phyloP scores from a whole-genome alignment of 2,797 vertebrate species.

The Etheostoma nigrum region DNA sequence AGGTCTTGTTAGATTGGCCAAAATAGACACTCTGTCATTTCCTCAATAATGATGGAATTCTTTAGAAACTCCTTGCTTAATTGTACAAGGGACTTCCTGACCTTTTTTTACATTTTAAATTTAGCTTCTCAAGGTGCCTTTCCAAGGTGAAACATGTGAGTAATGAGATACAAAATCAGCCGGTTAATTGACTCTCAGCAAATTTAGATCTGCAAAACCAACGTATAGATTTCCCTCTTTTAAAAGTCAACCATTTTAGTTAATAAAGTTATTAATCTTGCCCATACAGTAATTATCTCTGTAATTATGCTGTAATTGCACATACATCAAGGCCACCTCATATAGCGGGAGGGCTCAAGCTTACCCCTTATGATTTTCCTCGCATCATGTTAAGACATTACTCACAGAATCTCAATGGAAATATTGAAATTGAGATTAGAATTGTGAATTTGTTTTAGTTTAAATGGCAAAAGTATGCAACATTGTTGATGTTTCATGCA shows the following conservation, averaged over 20 bases:
- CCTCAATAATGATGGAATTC: constrained; percentile 72
- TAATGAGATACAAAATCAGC: constrained; percentile 88
- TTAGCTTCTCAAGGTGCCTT: constrained; percentile 88
- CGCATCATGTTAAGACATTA: constrained; percentile 55
- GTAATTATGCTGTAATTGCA: constrained; percentile 88
- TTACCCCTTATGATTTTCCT: constrained; percentile 54
- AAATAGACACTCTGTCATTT: constrained; percentile 76
- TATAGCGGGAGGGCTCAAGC: constrained; percentile 67
- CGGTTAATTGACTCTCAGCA: constrained; percentile 87
- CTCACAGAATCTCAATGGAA: constrained; percentile 12
- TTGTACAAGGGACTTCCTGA: constrained; percentile 86
- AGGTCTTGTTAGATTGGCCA: constrained; percentile 65
- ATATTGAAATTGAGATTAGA: background rate
- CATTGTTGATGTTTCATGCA: background rate
- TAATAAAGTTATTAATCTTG: constrained; percentile 90
- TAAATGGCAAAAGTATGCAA: background rate
- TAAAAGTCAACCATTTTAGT: constrained; percentile 84
- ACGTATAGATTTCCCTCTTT: constrained; percentile 83
- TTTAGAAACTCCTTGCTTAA: constrained; percentile 83
- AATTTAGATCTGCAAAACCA: constrained; percentile 83
- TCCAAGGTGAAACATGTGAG: constrained; percentile 86
- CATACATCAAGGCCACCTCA: constrained; percentile 85
- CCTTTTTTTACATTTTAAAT: constrained; percentile 88
- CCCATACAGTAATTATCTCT: constrained; percentile 88
- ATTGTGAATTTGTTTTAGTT: background rate